Percentiles rank a stretch among this genome's conserved stretches.
Evolutionary conservation across 2,113 vertebrate genomes (phyloP).

Genomic region (Triplophysa dalaica): DNA sequence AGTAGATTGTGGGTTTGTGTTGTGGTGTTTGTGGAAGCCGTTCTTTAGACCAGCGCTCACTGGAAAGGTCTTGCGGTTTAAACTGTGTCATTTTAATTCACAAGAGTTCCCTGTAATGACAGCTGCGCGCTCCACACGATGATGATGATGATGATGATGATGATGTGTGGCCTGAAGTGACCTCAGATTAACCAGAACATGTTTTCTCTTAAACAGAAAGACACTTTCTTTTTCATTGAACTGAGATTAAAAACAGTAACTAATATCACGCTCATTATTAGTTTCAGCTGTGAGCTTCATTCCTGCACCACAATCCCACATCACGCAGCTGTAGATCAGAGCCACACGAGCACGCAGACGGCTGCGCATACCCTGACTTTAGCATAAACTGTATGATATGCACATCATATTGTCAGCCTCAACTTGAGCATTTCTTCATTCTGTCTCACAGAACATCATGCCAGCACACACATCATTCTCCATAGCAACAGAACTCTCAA

Average conservation of each 20-base stretch:
- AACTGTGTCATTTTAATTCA: not conserved
- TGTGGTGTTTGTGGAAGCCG: slow-evolving; percentile 10
- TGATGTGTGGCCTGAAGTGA: not conserved
- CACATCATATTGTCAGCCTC: not conserved
- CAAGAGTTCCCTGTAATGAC: not conserved
- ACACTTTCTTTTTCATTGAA: too few species aligned
- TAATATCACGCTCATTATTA: too few species aligned
- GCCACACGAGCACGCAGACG: not conserved
- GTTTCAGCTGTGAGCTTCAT: not conserved
- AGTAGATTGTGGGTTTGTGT: slow-evolving; percentile 1
- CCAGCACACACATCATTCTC: slow-evolving; percentile 62
- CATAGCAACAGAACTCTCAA: slow-evolving; percentile 67
- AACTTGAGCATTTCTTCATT: not conserved
- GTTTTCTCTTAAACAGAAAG: not conserved
- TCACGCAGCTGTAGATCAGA: slow-evolving; percentile 33
- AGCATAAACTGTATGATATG: not conserved
- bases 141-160: not conserved
- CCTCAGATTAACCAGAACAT: not conserved
- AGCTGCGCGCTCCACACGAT: not conserved
- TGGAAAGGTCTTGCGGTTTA: not conserved
- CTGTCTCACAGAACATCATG: slow-evolving; percentile 70
- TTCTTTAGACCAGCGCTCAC: not conserved
- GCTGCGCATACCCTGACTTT: not conserved
- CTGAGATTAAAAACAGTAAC: too few species aligned
- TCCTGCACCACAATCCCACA: slow-evolving; percentile 43